Base-by-base conservation (phyloP, 2,113 vertebrate species). In the Bubo blakistoni region DNA sequence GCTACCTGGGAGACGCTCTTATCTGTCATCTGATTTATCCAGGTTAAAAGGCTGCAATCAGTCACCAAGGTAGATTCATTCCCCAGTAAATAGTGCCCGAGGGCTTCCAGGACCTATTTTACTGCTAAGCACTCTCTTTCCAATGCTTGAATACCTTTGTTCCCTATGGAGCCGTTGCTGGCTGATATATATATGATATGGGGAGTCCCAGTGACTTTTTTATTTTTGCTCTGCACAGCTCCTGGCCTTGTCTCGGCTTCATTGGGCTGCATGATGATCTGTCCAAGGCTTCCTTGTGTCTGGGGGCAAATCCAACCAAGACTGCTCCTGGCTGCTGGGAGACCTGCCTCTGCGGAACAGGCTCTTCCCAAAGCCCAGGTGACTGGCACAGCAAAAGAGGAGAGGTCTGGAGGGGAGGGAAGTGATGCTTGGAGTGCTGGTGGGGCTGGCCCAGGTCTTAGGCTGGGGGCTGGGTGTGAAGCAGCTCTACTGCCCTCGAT, bases 1-100 rank as follows among this genome's bases (percentile, higher is more conserved):
- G 86, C 95, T 95, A 95, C 97, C 95, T 95, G 92, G 77, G 97
- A 95, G 91, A 94, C 2, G 34, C 71, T 94, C 95, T 90, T 96
- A 96, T 97, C 96, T 96, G 94, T 97, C 96, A 95, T 97, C 96
- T 97, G 97, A 97, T 97, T 97, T 97, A 97, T 97, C 96, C 97
- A 97, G 97, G 97, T 97, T 96, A 97, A 96, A 97, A 97, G 96
- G 97, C 96, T 96, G 96, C 93, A 91, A 96, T 97, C 96, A 91
- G 94, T 96, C 97, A 97, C 96, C 91, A 90, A 97, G 96, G 96
- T 96, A 97, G 97, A 97, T 96, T 97, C 95, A 94, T 96, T 97
- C 87, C 87, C 94, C 87, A 83, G 97, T 97, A 97, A 97, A 96
- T 95, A 97, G 97, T 88, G 96, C 97, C 94, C 85, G 91, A 88